phyloP scores from a whole-genome alignment of 2,113 vertebrate species.

The Hypomesus transpacificus region DNA sequence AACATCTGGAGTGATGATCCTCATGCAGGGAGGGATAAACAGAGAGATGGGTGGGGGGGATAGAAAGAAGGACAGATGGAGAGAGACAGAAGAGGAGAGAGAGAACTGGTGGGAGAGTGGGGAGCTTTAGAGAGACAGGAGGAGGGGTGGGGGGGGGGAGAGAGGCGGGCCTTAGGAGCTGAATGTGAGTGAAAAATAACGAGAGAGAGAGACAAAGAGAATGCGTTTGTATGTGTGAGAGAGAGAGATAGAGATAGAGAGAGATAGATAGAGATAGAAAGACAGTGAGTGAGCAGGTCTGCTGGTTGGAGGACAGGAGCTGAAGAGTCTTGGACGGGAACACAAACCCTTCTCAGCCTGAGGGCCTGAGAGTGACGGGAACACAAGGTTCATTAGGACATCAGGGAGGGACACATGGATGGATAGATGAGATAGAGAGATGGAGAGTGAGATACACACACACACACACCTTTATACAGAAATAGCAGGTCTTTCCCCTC shows the following conservation, averaged over 20 bases:
- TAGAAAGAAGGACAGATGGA: neutral
- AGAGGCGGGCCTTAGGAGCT: neutral
- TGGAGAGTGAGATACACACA: too few species aligned
- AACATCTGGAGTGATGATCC: slow-evolving; percentile 40
- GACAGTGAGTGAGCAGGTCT: neutral
- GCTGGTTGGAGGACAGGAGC: too few species aligned
- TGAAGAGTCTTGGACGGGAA: too few species aligned
- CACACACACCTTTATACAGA: too few species aligned
- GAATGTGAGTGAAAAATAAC: neutral
- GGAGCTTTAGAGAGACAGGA: neutral
- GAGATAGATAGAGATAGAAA: neutral
- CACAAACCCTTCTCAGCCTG: too few species aligned
- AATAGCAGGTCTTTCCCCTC: too few species aligned
- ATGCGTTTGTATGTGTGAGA: neutral
- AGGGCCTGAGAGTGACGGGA: too few species aligned
- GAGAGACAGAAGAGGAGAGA: neutral
- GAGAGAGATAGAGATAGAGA: neutral
- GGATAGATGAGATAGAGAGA: too few species aligned
- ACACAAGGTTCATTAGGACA: too few species aligned
- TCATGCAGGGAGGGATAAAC: neutral
- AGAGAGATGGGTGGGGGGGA: slow-evolving; percentile 4
- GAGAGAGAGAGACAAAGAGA: slow-evolving; percentile 16
- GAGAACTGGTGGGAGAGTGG: neutral
- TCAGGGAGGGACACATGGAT: too few species aligned
- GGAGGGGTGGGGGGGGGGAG: neutral